These are phyloP conservation scores for Rhincodon typus DNA, from an alignment of 2,797 vertebrate species.

Conservation along the genomic window DNA sequence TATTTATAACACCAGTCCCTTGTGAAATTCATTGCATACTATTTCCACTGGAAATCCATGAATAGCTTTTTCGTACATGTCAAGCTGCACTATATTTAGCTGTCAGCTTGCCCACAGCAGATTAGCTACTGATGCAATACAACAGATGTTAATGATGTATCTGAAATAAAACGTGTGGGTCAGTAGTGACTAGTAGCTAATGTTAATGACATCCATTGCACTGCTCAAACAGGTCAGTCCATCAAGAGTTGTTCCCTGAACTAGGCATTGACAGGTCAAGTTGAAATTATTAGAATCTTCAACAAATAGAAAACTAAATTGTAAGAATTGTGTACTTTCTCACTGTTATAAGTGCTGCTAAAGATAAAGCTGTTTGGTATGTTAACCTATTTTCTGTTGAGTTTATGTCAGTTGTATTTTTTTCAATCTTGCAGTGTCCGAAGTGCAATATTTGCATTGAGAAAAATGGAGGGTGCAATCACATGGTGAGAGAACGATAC, in stretches of 20 bases:
- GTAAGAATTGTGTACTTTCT: neutral
- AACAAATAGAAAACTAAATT: neutral
- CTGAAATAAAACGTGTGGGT: neutral
- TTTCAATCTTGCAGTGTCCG: conserved; percentile 72
- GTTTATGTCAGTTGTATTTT: conserved; percentile 42
- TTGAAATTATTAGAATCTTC: neutral
- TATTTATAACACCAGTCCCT: neutral
- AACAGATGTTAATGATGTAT: neutral
- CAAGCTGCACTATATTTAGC: neutral
- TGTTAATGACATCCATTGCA: neutral
- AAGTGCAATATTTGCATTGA: conserved; percentile 99
- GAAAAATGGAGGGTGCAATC: conserved; percentile 99
- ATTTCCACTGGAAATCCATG: neutral
- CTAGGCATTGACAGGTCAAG: neutral
- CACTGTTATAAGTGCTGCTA: neutral
- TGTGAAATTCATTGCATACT: neutral
- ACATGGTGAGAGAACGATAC: conserved; percentile 81
- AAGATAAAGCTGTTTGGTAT: neutral
- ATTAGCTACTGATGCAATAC: neutral
- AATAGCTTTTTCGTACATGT: neutral
- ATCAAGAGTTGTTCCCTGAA: neutral
- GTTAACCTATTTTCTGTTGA: conserved; percentile 45
- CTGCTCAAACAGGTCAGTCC: no score
- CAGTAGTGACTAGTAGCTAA: neutral
- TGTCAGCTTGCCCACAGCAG: neutral